Conservation (phyloP, 2,113 vertebrate species). For the Cichladusa arquata region DNA sequence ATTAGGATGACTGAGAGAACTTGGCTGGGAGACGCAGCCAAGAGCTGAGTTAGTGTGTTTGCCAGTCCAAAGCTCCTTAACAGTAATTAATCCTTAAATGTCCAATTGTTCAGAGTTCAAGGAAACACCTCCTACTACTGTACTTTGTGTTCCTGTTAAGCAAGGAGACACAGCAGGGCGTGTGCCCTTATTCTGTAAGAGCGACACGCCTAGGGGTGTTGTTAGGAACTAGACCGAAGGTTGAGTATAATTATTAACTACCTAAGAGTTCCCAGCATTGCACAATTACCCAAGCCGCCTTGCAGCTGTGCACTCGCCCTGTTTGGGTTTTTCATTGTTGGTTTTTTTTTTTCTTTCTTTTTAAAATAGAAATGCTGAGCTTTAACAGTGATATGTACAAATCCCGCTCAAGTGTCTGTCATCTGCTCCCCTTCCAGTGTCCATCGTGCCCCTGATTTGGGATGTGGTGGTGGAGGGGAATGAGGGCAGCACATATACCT, state of each 20-base stretch:
- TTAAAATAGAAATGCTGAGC: neutral
- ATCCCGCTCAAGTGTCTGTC: neutral
- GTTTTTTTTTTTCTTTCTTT: neutral
- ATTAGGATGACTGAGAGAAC: slow-evolving; percentile 64
- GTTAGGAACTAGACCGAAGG: slow-evolving; percentile 71
- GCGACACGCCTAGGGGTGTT: slow-evolving; percentile 73
- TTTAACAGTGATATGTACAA: neutral
- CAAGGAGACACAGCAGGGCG: slow-evolving; percentile 74
- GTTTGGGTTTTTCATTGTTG: neutral
- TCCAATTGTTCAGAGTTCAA: slow-evolving; percentile 76
- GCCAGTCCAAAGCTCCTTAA: slow-evolving; percentile 60
- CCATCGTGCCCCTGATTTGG: neutral
- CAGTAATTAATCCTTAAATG: slow-evolving; percentile 64
- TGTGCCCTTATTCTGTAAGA: slow-evolving; percentile 75
- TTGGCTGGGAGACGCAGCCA: slow-evolving; percentile 61
- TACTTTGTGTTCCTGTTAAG: slow-evolving; percentile 76
- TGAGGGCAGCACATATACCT: accelerated
- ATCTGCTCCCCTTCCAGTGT: neutral
- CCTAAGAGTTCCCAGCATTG: slow-evolving; percentile 72
- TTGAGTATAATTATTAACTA: slow-evolving; percentile 76
- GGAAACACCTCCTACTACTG: slow-evolving; percentile 66
- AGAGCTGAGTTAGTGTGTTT: slow-evolving; percentile 66
- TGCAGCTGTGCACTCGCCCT: neutral
- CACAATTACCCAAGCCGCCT: slow-evolving; percentile 67
- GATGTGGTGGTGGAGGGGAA: accelerated